Evolutionary conservation across 1,140 invertebrate species (phyloP).

Genomic region (Schmidtea mediterranea): DNA sequence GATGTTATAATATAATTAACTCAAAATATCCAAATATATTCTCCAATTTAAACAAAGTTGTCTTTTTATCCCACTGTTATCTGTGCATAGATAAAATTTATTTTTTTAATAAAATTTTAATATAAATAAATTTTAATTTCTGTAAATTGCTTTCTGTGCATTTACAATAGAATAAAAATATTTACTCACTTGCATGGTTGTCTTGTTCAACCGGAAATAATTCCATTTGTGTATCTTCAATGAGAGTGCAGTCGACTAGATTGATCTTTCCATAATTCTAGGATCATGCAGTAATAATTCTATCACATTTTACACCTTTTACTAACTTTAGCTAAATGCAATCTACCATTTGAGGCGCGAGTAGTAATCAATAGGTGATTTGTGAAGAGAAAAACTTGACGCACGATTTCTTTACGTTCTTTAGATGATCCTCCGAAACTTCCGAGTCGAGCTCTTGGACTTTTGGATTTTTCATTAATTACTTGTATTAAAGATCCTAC

Average conservation of each 20-base stretch:
- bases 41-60: no score
- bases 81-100: no score
- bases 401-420: conserved; percentile 41
- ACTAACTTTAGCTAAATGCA: conserved; percentile 47
- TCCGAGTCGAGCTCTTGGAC: conserved; percentile 31
- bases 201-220: no score
- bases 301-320: conserved; percentile 1
- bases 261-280: conserved; percentile 45
- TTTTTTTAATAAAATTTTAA: no score
- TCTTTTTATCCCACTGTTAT: no score
- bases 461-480: conserved; percentile 35
- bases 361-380: conserved; percentile 58
- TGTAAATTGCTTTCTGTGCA: no score
- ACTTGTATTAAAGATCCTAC: conserved; percentile 42
- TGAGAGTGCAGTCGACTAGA: conserved; percentile 49
- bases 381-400: conserved; percentile 59
- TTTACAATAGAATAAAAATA: no score
- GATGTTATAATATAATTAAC: no score
- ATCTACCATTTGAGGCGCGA: conserved; percentile 46
- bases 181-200: no score
- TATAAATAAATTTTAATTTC: no score
- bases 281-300: conserved; percentile 2
- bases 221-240: conserved; percentile 33
- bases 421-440: conserved; percentile 30
- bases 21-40: no score